These are phyloP conservation scores for Halcyon senegalensis DNA, from an alignment of 2,113 vertebrate species.

Conservation along the genomic window DNA sequence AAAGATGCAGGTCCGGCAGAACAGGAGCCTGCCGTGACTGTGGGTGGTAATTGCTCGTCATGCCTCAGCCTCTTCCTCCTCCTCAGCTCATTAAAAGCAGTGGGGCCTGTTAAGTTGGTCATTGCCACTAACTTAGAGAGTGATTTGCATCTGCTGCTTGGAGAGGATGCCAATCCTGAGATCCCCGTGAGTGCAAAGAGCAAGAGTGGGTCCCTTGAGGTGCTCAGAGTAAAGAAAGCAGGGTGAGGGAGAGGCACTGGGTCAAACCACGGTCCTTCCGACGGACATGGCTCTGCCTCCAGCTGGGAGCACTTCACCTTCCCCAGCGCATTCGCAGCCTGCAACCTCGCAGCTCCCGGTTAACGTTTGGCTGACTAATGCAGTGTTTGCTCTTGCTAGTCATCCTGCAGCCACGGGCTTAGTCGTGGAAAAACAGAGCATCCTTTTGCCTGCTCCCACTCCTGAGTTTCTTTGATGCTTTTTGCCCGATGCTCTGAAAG, in stretches of 20 bases:
- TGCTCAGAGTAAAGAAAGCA: not conserved
- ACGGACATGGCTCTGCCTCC: accelerated
- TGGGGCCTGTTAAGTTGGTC: not conserved
- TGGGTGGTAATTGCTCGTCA: not conserved
- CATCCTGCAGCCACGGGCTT: not conserved
- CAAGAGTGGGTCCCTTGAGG: not conserved
- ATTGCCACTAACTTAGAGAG: not conserved
- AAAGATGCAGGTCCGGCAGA: not conserved
- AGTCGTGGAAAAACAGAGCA: not conserved
- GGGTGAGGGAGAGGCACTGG: not conserved
- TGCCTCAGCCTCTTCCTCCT: not conserved
- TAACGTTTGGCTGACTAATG: not conserved
- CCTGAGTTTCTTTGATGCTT: not conserved
- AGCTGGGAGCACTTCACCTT: not conserved
- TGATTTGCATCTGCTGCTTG: not conserved
- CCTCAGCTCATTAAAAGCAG: slow-evolving; percentile 25
- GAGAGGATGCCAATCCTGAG: not conserved
- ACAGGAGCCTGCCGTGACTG: not conserved
- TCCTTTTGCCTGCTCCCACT: not conserved
- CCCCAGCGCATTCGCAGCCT: not conserved
- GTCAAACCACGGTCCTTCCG: not conserved
- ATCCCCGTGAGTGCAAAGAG: not conserved
- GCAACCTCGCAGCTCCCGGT: not conserved
- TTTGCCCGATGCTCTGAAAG: not conserved
- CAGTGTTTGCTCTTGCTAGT: not conserved